These are phyloP conservation scores for Epizoanthus fatuus DNA, from an alignment of 92 coral and sea anemone genomes.

Conservation along the genomic window DNA sequence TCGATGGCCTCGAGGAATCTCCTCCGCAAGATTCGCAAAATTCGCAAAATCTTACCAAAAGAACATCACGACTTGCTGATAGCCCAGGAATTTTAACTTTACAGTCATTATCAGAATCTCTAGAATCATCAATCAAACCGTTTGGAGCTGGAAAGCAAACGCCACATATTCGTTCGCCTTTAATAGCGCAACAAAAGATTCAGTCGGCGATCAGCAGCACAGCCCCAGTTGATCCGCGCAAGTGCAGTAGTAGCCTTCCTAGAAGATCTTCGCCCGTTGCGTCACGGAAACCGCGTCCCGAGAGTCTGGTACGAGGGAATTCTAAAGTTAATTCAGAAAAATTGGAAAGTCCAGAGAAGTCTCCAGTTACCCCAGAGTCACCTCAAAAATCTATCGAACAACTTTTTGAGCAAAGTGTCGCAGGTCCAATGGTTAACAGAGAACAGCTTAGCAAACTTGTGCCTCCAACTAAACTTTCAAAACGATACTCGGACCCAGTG, in stretches of 20 bases:
- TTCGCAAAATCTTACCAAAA: neutral
- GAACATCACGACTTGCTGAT: conserved; percentile 11
- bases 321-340: conserved; percentile 30
- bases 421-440: conserved; percentile 8
- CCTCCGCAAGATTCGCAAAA: conserved; percentile 8
- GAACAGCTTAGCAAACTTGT: conserved; percentile 13
- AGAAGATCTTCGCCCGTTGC: conserved; percentile 93
- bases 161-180: conserved; percentile 86
- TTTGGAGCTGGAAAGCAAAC: conserved; percentile 66
- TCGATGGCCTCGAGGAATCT: conserved; percentile 47
- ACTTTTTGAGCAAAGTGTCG: conserved; percentile 17
- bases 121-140: conserved; percentile 62
- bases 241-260: conserved; percentile 68
- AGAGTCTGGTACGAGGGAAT: conserved; percentile 47
- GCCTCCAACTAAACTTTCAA: conserved; percentile 31
- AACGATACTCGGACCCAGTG: conserved; percentile 62
- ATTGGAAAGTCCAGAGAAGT: conserved; percentile 62
- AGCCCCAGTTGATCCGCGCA: conserved; percentile 61
- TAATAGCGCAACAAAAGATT: conserved; percentile 77
- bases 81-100: conserved; percentile 57
- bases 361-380: conserved; percentile 53
- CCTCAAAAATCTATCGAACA: conserved; percentile 40
- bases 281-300: conserved; percentile 75
- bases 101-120: conserved; percentile 71
- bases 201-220: conserved; percentile 75